Evolutionary conservation across 2,888 invertebrate genomes (phyloP), one percentile per base, ranked within the genome.

Genomic region (Ariolimax columbianus): DNA sequence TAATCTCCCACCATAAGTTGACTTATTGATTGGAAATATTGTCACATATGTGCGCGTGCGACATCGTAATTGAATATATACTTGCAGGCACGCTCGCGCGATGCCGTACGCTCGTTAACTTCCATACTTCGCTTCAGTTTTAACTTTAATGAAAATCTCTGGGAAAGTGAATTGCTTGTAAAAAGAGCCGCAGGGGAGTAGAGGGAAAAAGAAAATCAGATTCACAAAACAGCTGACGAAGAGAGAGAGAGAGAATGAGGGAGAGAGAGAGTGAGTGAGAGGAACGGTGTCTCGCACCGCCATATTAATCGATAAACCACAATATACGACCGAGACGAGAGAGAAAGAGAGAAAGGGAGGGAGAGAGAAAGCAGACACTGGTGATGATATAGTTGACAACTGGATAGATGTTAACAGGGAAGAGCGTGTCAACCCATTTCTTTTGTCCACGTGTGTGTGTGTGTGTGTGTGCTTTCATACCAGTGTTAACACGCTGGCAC

Each of bases 271-370:
- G n/a, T n/a, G n/a, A n/a, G n/a, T n/a, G n/a, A n/a, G 40, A 63
- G 77, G 40, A 78, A 26, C 63, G 38, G 38, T 47, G 63, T 78
- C 55, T 77, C 51, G 40, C 77, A 38, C 1, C 33, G 59, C 19
- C 77, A 63, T 40, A 63, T 63, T 17, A 63, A 59, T 78, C 77
- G 77, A 78, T 78, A 63, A 59, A 78, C 77, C 59, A 40, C 40
- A 59, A 38, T 33, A 63, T 38, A 47, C 14, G 47, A 36, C 40
- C 33, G 77, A 51, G 36, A n/a, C 36, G 73, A 47, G 40, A 4
- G 72, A 47, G 73, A 55, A 30, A 33, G 33, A 68, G 40, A 43
- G 38, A 43, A 3, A 36, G 79, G n/a, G 70, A 23, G 47, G 9
- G 70, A 40, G 47, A 68, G 11, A 51, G 70, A 55, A 14, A 26